Conservation (phyloP, 2,797 vertebrate genomes). For the Falco peregrinus region DNA sequence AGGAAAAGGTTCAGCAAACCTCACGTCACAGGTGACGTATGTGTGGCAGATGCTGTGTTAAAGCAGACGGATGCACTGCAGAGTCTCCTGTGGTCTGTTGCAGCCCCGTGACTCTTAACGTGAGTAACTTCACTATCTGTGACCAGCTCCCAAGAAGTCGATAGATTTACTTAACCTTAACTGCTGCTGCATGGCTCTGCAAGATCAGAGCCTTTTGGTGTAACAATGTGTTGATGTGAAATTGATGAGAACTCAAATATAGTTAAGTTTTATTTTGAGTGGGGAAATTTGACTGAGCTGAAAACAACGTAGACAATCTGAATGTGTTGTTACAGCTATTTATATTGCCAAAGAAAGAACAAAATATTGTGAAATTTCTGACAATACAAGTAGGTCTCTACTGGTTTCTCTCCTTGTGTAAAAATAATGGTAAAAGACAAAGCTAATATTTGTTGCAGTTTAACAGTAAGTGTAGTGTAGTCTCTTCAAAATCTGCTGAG, state of each 20-base stretch:
- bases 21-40: rapidly evolving
- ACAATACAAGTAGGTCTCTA: not conserved
- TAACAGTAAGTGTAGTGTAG: not conserved
- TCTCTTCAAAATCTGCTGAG: not conserved
- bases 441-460: not conserved
- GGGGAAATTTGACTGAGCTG: not conserved
- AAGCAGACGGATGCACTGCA: not conserved
- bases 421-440: not conserved
- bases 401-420: not conserved
- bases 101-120: not conserved
- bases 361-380: not conserved
- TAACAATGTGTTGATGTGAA: not conserved
- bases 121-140: not conserved
- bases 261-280: not conserved
- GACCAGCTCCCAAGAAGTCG: not conserved
- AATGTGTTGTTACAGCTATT: not conserved
- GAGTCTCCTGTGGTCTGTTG: not conserved
- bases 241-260: not conserved
- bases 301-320: not conserved
- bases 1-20: not conserved
- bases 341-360: not conserved
- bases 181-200: not conserved
- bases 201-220: not conserved
- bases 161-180: not conserved
- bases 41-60: not conserved